These are phyloP conservation scores for Rhagonycha fulva DNA, from an alignment of 2,888 invertebrate genomes.

Conservation along the genomic window DNA sequence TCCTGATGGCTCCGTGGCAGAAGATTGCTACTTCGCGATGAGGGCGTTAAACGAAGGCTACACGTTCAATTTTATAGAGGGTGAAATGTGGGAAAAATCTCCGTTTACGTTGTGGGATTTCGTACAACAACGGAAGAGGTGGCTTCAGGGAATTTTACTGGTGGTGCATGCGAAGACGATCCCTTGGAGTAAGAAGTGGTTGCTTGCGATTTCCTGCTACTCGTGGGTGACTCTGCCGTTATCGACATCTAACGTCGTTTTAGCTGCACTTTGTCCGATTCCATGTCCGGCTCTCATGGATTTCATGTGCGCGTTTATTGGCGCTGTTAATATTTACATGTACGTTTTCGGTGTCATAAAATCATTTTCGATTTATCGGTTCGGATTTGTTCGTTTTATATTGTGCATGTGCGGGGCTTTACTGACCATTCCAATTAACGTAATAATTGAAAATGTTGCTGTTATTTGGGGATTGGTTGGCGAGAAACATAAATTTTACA, in stretches of 20 bases:
- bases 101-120: constrained; percentile 95
- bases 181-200: constrained; percentile 76
- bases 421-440: constrained; percentile 90
- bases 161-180: constrained; percentile 87
- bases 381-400: constrained; percentile 78
- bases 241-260: constrained; percentile 85
- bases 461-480: constrained; percentile 94
- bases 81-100: constrained; percentile 99
- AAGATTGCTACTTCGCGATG: constrained; percentile 98
- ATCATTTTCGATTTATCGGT: constrained; percentile 88
- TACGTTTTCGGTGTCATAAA: constrained; percentile 97
- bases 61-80: constrained; percentile 93
- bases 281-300: constrained; percentile 84
- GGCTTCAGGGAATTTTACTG: constrained; percentile 90
- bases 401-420: constrained; percentile 85
- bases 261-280: constrained; percentile 86
- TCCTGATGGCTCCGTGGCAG: constrained; percentile 95
- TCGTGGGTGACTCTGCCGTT: constrained; percentile 96
- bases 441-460: constrained; percentile 92
- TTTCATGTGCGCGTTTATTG: constrained; percentile 87
- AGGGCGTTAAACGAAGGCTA: constrained; percentile 89
- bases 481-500: constrained; percentile 95
- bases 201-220: constrained; percentile 87
- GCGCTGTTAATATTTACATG: constrained; percentile 95
- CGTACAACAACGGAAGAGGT: constrained; percentile 93